A percentile compares a stretch with the other conserved stretches of the same genome.
These are phyloP conservation scores for Megaceryle maxima DNA, from an alignment of 2,113 vertebrate genomes.

Conservation along the genomic window DNA sequence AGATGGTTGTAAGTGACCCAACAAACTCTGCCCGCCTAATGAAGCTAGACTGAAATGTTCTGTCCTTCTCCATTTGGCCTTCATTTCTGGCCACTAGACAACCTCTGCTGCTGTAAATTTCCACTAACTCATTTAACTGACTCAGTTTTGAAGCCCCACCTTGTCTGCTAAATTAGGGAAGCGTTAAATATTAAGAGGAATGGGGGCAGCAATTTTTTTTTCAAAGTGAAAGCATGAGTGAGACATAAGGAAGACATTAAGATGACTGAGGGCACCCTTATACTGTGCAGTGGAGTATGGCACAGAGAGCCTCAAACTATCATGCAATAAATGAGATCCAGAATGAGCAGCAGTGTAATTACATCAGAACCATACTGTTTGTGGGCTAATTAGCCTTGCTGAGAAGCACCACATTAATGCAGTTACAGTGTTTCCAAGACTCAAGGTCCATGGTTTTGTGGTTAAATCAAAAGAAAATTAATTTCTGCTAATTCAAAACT, in stretches of 20 bases:
- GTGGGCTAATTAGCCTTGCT: background rate
- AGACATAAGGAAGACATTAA: background rate
- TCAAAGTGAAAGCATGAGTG: background rate
- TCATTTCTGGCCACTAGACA: background rate
- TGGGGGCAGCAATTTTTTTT: background rate
- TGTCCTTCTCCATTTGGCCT: background rate
- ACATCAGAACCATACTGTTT: background rate
- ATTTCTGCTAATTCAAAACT: background rate
- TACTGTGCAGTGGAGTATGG: background rate
- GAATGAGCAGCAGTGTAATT: background rate
- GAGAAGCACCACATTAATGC: background rate
- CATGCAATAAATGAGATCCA: background rate
- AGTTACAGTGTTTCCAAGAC: background rate
- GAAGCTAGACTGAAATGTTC: conserved; percentile 27
- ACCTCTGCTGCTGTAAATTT: background rate
- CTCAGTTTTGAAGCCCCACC: background rate
- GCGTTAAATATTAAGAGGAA: background rate
- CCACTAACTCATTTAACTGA: background rate
- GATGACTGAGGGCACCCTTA: background rate
- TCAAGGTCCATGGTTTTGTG: background rate
- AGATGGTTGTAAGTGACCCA: background rate
- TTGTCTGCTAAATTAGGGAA: conserved; percentile 17
- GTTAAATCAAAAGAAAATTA: background rate
- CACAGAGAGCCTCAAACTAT: background rate
- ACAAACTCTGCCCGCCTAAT: background rate